Conservation (phyloP, 2,888 invertebrate species). For the Gastrophysa polygoni region DNA sequence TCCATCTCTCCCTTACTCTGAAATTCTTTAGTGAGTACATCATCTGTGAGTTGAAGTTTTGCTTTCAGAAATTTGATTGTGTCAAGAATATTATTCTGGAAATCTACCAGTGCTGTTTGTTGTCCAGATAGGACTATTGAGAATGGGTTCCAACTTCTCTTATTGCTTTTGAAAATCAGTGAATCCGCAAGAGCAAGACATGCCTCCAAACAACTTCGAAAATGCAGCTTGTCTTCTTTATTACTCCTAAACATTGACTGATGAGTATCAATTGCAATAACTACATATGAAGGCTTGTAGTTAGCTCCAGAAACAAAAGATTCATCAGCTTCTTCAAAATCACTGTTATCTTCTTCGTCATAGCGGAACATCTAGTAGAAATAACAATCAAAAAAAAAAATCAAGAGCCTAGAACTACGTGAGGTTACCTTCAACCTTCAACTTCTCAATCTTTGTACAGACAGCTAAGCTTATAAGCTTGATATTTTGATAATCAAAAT, state of each 20-base stretch:
- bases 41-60: slow-evolving; percentile 29
- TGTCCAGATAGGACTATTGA: slow-evolving; percentile 43
- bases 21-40: slow-evolving; percentile 39
- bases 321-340: slow-evolving; percentile 29
- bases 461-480: no score
- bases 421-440: no score
- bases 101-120: slow-evolving; percentile 38
- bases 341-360: slow-evolving; percentile 20
- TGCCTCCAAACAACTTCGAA: slow-evolving; percentile 44
- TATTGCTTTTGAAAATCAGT: slow-evolving; percentile 40
- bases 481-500: no score
- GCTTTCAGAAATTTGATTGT: slow-evolving; percentile 42
- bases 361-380: slow-evolving; percentile 14
- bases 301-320: slow-evolving; percentile 18
- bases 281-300: slow-evolving; percentile 45
- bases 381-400: not conserved
- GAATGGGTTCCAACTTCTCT: slow-evolving; percentile 43
- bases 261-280: slow-evolving; percentile 49
- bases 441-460: no score
- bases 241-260: slow-evolving; percentile 44
- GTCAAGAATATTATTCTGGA: slow-evolving; percentile 42
- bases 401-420: no score
- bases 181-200: slow-evolving; percentile 44
- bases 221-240: slow-evolving; percentile 37
- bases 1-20: slow-evolving; percentile 41